Conservation (phyloP, 2,888 invertebrate genomes). For the Lydus trimaculatus region DNA sequence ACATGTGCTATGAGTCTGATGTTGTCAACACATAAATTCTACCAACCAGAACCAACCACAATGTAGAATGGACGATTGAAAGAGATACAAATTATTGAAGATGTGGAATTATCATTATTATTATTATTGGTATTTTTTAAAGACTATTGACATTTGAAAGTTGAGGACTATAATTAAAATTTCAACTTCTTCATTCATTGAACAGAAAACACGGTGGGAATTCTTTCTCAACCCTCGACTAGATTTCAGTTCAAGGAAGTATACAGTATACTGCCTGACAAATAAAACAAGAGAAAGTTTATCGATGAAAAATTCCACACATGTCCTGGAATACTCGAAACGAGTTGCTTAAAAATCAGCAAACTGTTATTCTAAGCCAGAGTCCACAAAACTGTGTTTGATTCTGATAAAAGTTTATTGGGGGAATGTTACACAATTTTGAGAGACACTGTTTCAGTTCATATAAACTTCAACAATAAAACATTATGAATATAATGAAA, state of each 20-base stretch:
- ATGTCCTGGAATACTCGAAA: no score
- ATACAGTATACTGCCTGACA: no score
- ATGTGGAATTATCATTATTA: not conserved
- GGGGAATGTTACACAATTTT: not conserved
- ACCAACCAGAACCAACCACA: constrained; percentile 4
- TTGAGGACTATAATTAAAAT: not conserved
- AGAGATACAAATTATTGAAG: not conserved
- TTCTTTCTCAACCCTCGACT: not conserved
- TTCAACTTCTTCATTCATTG: not conserved
- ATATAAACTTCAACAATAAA: no score
- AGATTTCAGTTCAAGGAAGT: no score
- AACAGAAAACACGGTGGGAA: not conserved
- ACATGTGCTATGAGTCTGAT: constrained; percentile 1
- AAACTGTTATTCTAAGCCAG: no score
- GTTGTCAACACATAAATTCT: constrained; percentile 2
- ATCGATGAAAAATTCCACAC: no score
- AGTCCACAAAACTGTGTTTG: no score
- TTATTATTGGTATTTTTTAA: not conserved
- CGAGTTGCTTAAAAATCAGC: no score
- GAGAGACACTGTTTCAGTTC: not conserved
- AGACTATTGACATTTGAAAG: not conserved
- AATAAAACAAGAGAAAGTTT: no score
- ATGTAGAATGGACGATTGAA: not conserved
- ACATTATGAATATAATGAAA: no score
- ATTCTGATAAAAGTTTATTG: no score